phyloP scores from a whole-genome alignment of 2,113 vertebrate genomes.

The Coreoperca whiteheadi region DNA sequence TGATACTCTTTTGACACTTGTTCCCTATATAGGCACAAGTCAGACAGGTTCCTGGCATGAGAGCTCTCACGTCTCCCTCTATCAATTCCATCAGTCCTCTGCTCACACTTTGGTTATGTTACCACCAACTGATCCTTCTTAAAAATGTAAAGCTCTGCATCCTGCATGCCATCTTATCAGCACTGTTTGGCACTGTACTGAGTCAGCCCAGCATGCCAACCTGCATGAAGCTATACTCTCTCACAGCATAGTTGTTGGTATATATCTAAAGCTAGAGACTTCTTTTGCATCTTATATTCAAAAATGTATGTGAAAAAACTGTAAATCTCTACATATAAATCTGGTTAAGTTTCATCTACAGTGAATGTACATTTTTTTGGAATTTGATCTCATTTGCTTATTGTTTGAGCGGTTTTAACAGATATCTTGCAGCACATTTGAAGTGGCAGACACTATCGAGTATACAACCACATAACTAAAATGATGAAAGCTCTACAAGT shows the following conservation, averaged over 20 bases:
- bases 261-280: not conserved
- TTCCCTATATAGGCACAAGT: not conserved
- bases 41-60: slow-evolving; percentile 45
- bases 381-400: not conserved
- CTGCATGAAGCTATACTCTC: not conserved
- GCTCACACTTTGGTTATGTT: slow-evolving; percentile 54
- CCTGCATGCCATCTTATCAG: slow-evolving; percentile 56
- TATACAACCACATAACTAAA: not conserved
- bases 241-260: not conserved
- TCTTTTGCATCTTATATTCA: not conserved
- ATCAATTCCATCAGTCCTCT: slow-evolving; percentile 57
- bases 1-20: not conserved
- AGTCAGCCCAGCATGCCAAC: slow-evolving; percentile 21
- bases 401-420: not conserved
- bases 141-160: slow-evolving; percentile 60
- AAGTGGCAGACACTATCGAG: not conserved
- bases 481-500: not conserved
- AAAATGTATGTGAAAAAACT: not conserved
- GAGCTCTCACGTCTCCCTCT: slow-evolving; percentile 35
- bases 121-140: slow-evolving; percentile 65
- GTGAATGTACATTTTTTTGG: not conserved
- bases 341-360: not conserved
- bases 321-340: no score
- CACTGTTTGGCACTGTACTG: slow-evolving; percentile 19
- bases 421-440: not conserved